A percentile compares a stretch with the other conserved stretches of the same genome.
Conservation (phyloP, 2,797 vertebrate species). For the Xyrichtys novacula region DNA sequence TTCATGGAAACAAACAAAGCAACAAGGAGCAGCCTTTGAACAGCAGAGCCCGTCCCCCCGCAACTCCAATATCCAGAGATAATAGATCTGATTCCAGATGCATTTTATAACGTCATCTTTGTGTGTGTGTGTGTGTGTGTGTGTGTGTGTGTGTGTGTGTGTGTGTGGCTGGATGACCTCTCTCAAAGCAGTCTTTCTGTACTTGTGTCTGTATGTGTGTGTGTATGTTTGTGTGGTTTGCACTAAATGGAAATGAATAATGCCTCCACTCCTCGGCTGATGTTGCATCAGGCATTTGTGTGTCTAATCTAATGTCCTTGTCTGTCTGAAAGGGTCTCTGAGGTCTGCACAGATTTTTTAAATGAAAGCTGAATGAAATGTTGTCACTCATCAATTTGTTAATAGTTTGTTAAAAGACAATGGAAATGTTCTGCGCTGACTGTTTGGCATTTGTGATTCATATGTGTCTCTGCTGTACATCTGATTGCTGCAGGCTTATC, state of each 20-base stretch:
- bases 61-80: conserved; percentile 37
- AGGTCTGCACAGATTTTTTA: too few relatives aligned
- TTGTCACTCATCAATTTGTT: too few relatives aligned
- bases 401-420: too few relatives aligned
- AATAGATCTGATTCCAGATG: conserved; percentile 46
- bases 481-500: too few relatives aligned
- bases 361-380: too few relatives aligned
- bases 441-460: too few relatives aligned
- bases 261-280: not conserved
- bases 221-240: conserved; percentile 7
- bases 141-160: conserved; percentile 14
- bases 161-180: conserved; percentile 4
- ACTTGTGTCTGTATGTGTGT: conserved; percentile 4
- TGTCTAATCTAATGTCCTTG: conserved; percentile 12
- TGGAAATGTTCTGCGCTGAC: too few relatives aligned
- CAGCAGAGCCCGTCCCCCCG: conserved; percentile 23
- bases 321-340: not conserved
- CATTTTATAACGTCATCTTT: conserved; percentile 34
- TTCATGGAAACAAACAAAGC: conserved; percentile 64
- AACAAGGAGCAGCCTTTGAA: conserved; percentile 52
- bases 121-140: conserved; percentile 21
- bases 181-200: conserved; percentile 16
- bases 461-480: too few relatives aligned
- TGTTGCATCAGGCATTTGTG: not conserved
- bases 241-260: conserved; percentile 15